Base-by-base conservation (phyloP, 2,113 vertebrate genomes). In the Vanacampus margaritifer region DNA sequence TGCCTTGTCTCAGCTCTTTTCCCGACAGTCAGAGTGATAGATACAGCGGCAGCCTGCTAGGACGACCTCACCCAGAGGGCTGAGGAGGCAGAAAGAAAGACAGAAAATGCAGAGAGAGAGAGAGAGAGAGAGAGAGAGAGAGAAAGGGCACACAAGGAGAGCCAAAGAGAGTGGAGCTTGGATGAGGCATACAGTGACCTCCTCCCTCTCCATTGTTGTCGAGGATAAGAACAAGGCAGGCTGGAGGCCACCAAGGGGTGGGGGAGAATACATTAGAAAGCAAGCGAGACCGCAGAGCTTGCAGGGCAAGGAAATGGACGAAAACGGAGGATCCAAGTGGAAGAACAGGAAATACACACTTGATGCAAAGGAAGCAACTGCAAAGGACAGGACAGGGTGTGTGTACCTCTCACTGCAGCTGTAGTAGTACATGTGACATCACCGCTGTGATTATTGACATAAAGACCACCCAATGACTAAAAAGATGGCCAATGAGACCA, bases 151-250 rank as follows among this genome's bases (percentile, higher is more conserved):
- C 85, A 79, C 67, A 81, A 83, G 79, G 72, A 75, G 83, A 69
- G 82, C 58, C 48, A 81, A 71, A 77, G 71, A 75, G 64, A 78
- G 74, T 58, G 35, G 53, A 71, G 84, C 75, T 80, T 61, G 70
- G 76, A 73, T 85, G 83, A 84, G 86, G 79, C 80, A 89, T 83
- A 81, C 67, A 87, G 79, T 87, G 84, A 87, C 86, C 87, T 88
- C 84, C 83, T 89, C 79, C 82, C 75, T 86, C 69, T 61, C 76
- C 72, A 86, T 86, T 90, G 89, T 89, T 84, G 59, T 78, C 65
- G 67, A 76, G 75, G 84, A 86, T 73, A 85, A 86, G 80, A 89
- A 78, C 56, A 50, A 76, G 79, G 68, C 81, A 86, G 81, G 78
- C 86, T 71, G 32, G 84, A 87, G 88, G 88, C 85, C 82, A 79